Conservation (phyloP, 2,888 invertebrate species). For the Chromoteleia sp. region DNA sequence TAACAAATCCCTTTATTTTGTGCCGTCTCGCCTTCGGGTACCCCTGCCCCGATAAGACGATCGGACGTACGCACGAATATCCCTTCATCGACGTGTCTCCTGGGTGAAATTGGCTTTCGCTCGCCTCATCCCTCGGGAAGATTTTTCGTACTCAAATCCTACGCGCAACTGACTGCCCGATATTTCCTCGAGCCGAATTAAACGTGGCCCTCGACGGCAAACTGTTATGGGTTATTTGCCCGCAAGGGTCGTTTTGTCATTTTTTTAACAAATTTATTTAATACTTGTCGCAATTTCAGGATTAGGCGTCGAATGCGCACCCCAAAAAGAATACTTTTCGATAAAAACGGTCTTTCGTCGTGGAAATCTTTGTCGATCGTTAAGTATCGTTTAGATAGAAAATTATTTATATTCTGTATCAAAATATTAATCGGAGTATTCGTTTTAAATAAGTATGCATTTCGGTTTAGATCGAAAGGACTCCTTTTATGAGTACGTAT, state of each 20-base stretch:
- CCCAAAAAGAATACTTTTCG: too few species aligned
- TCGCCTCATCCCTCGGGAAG: conserved; percentile 69
- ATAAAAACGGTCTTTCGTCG: too few species aligned
- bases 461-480: too few species aligned
- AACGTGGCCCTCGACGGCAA: conserved; percentile 10
- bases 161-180: conserved; percentile 48
- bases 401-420: too few species aligned
- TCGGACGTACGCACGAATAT: conserved; percentile 56
- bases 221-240: conserved; percentile 29
- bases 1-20: conserved; percentile 64
- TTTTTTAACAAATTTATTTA: conserved; percentile 33
- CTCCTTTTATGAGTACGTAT: too few species aligned
- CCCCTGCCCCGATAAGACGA: conserved; percentile 51
- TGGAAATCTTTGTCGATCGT: too few species aligned
- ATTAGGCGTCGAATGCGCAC: too few species aligned
- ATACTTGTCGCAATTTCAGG: background rate
- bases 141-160: conserved; percentile 66
- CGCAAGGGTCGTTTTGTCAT: conserved; percentile 16
- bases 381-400: too few species aligned
- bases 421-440: too few species aligned
- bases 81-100: conserved; percentile 73
- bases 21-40: conserved; percentile 27
- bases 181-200: conserved; percentile 52
- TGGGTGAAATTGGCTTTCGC: conserved; percentile 78
- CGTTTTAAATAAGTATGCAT: too few species aligned